phyloP scores from a whole-genome alignment of 2,888 invertebrate genomes.

The Oegoconia quadripuncta region DNA sequence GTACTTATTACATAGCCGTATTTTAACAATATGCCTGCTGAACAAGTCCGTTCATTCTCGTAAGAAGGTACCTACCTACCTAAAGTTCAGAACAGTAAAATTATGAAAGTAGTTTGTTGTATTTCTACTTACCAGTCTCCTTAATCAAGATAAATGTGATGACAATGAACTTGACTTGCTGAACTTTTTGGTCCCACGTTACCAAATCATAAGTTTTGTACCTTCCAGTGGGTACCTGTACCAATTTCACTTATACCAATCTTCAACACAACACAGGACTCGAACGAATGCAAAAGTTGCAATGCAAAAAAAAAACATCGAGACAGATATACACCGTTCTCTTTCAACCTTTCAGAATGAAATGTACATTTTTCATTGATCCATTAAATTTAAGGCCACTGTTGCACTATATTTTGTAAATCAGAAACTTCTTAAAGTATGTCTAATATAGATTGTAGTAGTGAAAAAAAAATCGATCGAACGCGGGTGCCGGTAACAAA shows the following conservation, averaged over 20 bases:
- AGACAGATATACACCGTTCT: conserved; percentile 15
- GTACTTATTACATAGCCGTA: conserved; percentile 4
- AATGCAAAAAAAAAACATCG: conserved; percentile 34
- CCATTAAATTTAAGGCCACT: neutral
- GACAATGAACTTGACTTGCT: conserved; percentile 58
- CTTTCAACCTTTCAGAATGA: conserved; percentile 14
- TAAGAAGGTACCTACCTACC: conserved; percentile 8
- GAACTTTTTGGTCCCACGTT: conserved; percentile 48
- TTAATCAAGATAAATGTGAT: conserved; percentile 56
- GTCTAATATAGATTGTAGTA: conserved; percentile 25
- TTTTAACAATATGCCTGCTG: neutral
- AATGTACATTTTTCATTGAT: conserved; percentile 14
- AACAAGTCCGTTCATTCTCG: conserved; percentile 5
- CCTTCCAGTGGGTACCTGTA: too few relatives aligned
- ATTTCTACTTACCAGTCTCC: conserved; percentile 57
- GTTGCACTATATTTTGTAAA: conserved; percentile 3
- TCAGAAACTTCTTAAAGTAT: conserved; percentile 2
- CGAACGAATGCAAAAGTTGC: conserved; percentile 41
- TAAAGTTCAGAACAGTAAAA: conserved; percentile 32
- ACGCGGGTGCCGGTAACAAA: conserved; percentile 35
- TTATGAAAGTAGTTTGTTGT: conserved; percentile 37
- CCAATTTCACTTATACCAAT: conserved; percentile 51
- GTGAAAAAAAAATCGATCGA: conserved; percentile 46
- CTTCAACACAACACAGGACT: conserved; percentile 38
- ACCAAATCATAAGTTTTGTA: too few relatives aligned